Conservation (phyloP, 2,888 invertebrate genomes). For the Rhagonycha fulva region DNA sequence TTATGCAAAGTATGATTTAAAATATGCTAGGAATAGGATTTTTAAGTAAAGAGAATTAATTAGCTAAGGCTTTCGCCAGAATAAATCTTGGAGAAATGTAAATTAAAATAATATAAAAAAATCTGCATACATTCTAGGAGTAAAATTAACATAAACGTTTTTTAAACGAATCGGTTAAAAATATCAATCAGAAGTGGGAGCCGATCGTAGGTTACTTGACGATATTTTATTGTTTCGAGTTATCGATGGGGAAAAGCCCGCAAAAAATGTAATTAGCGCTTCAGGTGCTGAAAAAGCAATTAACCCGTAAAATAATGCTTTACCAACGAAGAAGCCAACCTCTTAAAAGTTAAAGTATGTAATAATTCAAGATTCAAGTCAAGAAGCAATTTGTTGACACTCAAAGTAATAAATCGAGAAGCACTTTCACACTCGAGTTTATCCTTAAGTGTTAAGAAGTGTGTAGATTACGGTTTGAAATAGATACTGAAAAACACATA, state of each 20-base stretch:
- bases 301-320: neutral
- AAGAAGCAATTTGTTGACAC: slow-evolving; percentile 3
- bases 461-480: neutral
- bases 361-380: slow-evolving; percentile 2
- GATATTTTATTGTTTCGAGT: neutral
- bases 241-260: neutral
- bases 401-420: slow-evolving; percentile 1
- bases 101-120: neutral
- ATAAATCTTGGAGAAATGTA: neutral
- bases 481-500: neutral
- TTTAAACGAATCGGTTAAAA: neutral
- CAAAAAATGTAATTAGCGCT: neutral
- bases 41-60: neutral
- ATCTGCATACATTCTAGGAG: neutral
- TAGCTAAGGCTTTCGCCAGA: neutral
- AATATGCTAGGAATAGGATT: neutral
- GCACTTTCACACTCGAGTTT: slow-evolving; percentile 1
- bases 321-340: neutral
- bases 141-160: neutral
- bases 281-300: neutral
- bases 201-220: too few species aligned
- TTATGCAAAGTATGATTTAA: neutral
- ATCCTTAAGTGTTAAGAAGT: slow-evolving; percentile 1
- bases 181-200: neutral
- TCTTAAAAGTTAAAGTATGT: neutral